Percentiles rank a stretch among this genome's conserved stretches.
These are phyloP conservation scores for Parelbella ahira DNA, from an alignment of 2,888 invertebrate species.

Conservation along the genomic window DNA sequence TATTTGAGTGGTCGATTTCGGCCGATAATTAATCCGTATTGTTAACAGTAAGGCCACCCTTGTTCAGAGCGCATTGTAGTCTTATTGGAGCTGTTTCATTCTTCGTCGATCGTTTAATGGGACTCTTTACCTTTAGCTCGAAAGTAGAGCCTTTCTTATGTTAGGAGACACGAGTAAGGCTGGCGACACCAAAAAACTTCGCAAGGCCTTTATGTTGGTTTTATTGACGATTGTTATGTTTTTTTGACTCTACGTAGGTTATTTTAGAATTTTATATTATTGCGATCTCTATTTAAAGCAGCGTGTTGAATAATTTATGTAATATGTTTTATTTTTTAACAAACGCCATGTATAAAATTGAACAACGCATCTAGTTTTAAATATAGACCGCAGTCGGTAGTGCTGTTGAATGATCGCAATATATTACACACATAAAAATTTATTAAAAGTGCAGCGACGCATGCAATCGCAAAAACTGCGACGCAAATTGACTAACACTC, in stretches of 20 bases:
- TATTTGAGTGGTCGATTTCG: slow-evolving; percentile 78
- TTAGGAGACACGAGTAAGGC: slow-evolving; percentile 5
- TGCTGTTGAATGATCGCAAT: slow-evolving; percentile 17
- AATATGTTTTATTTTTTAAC: slow-evolving; percentile 18
- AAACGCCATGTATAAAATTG: slow-evolving; percentile 10
- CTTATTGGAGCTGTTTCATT: slow-evolving; percentile 34
- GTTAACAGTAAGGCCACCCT: slow-evolving; percentile 74
- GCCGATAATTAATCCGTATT: slow-evolving; percentile 79
- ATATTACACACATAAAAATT: slow-evolving; percentile 25
- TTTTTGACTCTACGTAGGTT: slow-evolving; percentile 3
- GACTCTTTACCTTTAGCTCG: slow-evolving; percentile 13
- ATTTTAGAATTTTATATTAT: slow-evolving; percentile 15
- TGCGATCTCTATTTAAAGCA: slow-evolving; percentile 20
- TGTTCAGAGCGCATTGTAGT: slow-evolving; percentile 52
- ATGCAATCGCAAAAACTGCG: slow-evolving; percentile 37
- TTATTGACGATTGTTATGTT: slow-evolving; percentile 4
- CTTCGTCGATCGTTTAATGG: slow-evolving; percentile 18
- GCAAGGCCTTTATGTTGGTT: slow-evolving; percentile 2
- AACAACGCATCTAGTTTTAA: slow-evolving; percentile 16
- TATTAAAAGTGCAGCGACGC: slow-evolving; percentile 29
- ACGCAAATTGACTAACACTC: slow-evolving; percentile 40
- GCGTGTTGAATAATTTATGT: slow-evolving; percentile 17
- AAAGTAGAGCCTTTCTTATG: slow-evolving; percentile 6
- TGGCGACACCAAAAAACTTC: slow-evolving; percentile 1
- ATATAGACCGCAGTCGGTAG: slow-evolving; percentile 20